These are phyloP conservation scores for Halisarca cf. caerulea DNA, from an alignment of 37 sponge, comb jelly and placozoan species.

Conservation along the genomic window DNA sequence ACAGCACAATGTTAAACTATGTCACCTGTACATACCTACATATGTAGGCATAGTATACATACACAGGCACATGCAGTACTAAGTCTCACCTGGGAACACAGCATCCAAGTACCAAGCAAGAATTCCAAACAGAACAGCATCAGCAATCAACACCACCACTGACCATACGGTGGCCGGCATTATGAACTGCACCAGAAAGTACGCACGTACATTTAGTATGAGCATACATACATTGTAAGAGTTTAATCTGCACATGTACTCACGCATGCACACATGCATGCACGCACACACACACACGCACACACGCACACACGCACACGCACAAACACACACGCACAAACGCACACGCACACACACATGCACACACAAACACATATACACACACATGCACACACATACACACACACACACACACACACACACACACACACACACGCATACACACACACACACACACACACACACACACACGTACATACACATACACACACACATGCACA, in stretches of 20 bases:
- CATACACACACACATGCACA: not conserved
- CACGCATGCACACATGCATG: slow-evolving; percentile 29
- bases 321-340: not conserved
- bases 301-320: slow-evolving; percentile 10
- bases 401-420: slow-evolving; percentile 34
- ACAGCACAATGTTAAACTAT: not conserved
- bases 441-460: not conserved
- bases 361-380: not conserved
- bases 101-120: slow-evolving; percentile 94
- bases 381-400: slow-evolving; percentile 20
- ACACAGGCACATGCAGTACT: no score
- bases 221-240: not conserved
- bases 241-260: not conserved
- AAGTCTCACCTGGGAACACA: slow-evolving; percentile 51
- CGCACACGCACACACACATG: not conserved
- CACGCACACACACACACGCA: slow-evolving; percentile 26
- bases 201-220: not conserved
- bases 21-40: not conserved
- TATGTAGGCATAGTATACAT: not conserved
- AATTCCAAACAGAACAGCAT: slow-evolving; percentile 82
- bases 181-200: slow-evolving; percentile 38
- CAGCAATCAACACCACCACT: slow-evolving; percentile 61
- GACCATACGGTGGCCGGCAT: slow-evolving; percentile 71
- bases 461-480: not conserved
- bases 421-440: slow-evolving; percentile 22